Evolutionary conservation across 2,113 vertebrate species (phyloP).

Genomic region (Entosphenus tridentatus): DNA sequence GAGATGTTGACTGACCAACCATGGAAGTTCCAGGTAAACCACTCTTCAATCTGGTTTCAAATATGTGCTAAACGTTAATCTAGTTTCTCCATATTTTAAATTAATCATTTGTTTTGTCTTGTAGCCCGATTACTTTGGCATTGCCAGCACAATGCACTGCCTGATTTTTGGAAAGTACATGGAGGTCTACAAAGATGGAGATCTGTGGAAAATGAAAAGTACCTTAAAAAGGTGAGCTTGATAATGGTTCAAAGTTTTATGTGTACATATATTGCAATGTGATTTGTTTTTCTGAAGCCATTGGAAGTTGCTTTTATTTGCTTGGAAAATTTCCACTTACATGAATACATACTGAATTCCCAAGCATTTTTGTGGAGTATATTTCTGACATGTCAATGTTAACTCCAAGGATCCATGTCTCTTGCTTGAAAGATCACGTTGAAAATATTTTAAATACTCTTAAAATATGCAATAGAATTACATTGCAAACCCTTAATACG

Average conservation of each 20-base stretch:
- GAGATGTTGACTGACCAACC: constrained; percentile 65
- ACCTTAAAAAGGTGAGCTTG: constrained; percentile 42
- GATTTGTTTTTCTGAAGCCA: constrained; percentile 27
- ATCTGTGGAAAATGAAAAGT: constrained; percentile 46
- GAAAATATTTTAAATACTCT: too few relatives aligned
- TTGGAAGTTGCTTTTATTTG: too few relatives aligned
- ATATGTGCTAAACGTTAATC: not conserved
- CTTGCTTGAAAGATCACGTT: too few relatives aligned
- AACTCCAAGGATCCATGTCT: too few relatives aligned
- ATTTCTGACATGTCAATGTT: too few relatives aligned
- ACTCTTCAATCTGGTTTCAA: not conserved
- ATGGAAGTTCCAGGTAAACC: constrained; percentile 71
- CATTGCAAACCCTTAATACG: too few relatives aligned
- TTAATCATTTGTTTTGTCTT: not conserved
- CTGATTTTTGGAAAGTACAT: constrained; percentile 81
- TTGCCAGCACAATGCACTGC: constrained; percentile 64
- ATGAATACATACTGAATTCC: constrained; percentile 24
- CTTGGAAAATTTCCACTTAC: too few relatives aligned
- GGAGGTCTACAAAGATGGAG: constrained; percentile 35
- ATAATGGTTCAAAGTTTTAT: not conserved
- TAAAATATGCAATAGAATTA: too few relatives aligned
- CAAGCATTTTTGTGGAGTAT: too few relatives aligned
- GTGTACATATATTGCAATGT: not conserved
- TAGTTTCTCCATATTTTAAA: not conserved
- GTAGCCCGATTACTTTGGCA: constrained; percentile 69